phyloP scores from a whole-genome alignment of 2,888 invertebrate genomes.

The Opisthograptis luteolata region DNA sequence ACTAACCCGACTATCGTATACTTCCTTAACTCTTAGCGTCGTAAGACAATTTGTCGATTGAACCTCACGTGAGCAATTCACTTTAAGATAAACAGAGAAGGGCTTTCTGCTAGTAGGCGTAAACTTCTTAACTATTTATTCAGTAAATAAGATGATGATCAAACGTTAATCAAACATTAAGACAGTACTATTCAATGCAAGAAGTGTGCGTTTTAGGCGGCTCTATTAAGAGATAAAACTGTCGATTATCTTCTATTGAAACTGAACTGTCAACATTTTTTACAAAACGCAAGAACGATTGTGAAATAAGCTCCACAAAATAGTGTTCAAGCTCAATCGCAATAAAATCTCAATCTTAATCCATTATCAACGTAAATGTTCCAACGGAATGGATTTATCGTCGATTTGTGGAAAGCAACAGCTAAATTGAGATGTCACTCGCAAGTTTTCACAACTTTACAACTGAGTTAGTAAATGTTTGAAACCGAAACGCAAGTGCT shows the following conservation, averaged over 20 bases:
- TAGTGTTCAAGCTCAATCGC: conserved; percentile 7
- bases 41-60: too few species aligned
- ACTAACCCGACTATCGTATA: too few species aligned
- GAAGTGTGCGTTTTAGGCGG: too few species aligned
- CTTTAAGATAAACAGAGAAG: too few species aligned
- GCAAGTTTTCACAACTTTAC: conserved; percentile 13
- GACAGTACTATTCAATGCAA: too few species aligned
- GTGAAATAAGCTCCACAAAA: background rate
- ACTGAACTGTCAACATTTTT: background rate
- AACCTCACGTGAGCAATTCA: too few species aligned
- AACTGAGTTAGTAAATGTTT: conserved; percentile 7
- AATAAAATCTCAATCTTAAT: conserved; percentile 13
- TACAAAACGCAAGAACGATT: background rate
- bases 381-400: conserved; percentile 18
- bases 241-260: background rate
- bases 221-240: background rate
- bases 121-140: too few species aligned
- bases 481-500: conserved; percentile 7
- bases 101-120: too few species aligned
- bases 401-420: conserved; percentile 15
- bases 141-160: too few species aligned
- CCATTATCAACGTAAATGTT: conserved; percentile 28
- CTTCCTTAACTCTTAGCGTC: too few species aligned
- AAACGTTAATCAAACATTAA: too few species aligned
- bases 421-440: conserved; percentile 33